Evolutionary conservation across 2,113 vertebrate genomes (phyloP).

Genomic region (Triplophysa tibetana): DNA sequence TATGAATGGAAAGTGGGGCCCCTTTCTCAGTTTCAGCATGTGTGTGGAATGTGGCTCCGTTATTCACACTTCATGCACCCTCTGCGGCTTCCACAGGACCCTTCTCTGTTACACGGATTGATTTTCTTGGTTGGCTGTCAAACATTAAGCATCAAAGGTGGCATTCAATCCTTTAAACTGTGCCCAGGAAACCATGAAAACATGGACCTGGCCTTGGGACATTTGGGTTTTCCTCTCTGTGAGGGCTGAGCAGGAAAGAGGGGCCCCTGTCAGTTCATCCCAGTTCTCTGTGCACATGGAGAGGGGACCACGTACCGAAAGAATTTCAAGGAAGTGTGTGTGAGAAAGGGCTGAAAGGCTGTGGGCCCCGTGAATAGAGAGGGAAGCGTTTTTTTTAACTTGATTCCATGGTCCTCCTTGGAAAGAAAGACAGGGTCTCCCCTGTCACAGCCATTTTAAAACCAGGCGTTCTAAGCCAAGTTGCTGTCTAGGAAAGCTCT

Average conservation of each 20-base stretch:
- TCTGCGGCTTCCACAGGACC: conserved; percentile 63
- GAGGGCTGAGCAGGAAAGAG: conserved; percentile 48
- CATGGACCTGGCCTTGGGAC: conserved; percentile 45
- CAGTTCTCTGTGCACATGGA: conserved; percentile 51
- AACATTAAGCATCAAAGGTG: conserved; percentile 42
- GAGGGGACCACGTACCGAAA: conserved; percentile 63
- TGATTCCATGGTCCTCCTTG: conserved; percentile 55
- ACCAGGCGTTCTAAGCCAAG: conserved; percentile 48
- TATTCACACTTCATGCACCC: conserved; percentile 57
- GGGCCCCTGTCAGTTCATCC: conserved; percentile 59
- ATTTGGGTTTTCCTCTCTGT: conserved; percentile 54
- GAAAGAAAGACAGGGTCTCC: conserved; percentile 62
- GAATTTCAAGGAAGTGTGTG: conserved; percentile 66
- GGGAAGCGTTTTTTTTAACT: conserved; percentile 23
- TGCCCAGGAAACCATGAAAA: conserved; percentile 50
- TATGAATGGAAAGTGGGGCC: conserved; percentile 47
- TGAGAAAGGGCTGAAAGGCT: conserved; percentile 48
- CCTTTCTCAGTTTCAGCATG: conserved; percentile 25
- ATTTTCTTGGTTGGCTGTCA: conserved; percentile 40
- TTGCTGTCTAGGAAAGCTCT: conserved; percentile 59
- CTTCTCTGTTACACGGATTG: conserved; percentile 60
- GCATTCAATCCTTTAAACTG: conserved; percentile 40
- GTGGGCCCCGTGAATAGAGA: conserved; percentile 58
- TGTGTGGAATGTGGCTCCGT: conserved; percentile 66
- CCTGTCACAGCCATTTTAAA: conserved; percentile 62